Evolutionary conservation across 2,113 vertebrate species (phyloP).

Genomic region (Cyprinodon brontotheroides): DNA sequence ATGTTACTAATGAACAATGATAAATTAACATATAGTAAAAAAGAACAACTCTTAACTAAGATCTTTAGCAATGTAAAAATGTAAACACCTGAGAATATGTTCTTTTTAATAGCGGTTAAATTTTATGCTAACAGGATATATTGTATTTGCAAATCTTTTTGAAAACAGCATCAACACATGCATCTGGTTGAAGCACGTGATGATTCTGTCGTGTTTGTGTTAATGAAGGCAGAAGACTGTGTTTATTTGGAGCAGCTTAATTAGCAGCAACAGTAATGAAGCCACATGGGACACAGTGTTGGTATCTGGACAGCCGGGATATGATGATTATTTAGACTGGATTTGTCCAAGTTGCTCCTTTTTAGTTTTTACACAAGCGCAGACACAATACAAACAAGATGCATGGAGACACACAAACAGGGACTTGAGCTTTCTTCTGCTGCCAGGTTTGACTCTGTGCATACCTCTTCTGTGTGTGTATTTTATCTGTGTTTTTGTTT

Average conservation of each 20-base stretch:
- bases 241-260: slow-evolving; percentile 78
- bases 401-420: slow-evolving; percentile 22
- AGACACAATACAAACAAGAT: slow-evolving; percentile 19
- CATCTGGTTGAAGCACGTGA: slow-evolving; percentile 60
- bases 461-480: slow-evolving; percentile 23
- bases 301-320: slow-evolving; percentile 71
- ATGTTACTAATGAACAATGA: slow-evolving; percentile 10
- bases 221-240: slow-evolving; percentile 74
- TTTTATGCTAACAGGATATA: slow-evolving; percentile 23
- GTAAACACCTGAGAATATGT: slow-evolving; percentile 16
- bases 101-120: slow-evolving; percentile 20
- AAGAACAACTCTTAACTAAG: not conserved
- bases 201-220: slow-evolving; percentile 70
- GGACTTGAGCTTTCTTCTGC: slow-evolving; percentile 33
- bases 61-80: slow-evolving; percentile 2
- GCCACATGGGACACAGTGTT: slow-evolving; percentile 74
- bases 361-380: slow-evolving; percentile 23
- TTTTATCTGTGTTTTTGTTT: slow-evolving; percentile 17
- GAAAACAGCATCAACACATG: slow-evolving; percentile 55
- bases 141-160: slow-evolving; percentile 33
- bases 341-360: slow-evolving; percentile 71
- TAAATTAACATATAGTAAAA: slow-evolving; percentile 5
- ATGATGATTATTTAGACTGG: slow-evolving; percentile 74
- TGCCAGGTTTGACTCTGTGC: slow-evolving; percentile 53
- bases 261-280: slow-evolving; percentile 79